phyloP scores from a whole-genome alignment of 2,797 vertebrate genomes.

The Bradypus variegatus region DNA sequence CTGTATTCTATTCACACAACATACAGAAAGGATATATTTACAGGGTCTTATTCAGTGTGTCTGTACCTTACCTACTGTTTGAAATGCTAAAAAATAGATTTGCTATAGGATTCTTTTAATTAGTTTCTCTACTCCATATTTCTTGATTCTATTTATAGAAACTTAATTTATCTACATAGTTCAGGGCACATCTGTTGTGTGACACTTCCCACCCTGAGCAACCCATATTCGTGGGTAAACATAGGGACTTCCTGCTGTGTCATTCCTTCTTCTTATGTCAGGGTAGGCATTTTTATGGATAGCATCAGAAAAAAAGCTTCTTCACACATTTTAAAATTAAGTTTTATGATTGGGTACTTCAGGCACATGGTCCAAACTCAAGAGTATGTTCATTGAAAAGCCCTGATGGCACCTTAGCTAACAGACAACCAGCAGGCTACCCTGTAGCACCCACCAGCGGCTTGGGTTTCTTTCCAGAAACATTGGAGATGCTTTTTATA shows the following conservation, averaged over 20 bases:
- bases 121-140: background rate
- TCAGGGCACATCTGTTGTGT: background rate
- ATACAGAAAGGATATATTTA: background rate
- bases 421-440: background rate
- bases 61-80: background rate
- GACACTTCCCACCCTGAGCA: background rate
- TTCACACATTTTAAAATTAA: background rate
- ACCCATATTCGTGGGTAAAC: background rate
- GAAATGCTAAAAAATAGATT: constrained; percentile 3
- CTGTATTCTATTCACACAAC: fast-evolving
- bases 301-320: background rate
- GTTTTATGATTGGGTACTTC: background rate
- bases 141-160: background rate
- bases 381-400: background rate
- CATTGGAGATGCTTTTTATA: background rate
- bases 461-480: background rate
- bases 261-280: background rate
- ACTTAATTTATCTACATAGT: background rate
- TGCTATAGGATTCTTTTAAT: background rate
- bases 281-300: background rate
- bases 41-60: background rate
- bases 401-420: background rate
- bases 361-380: background rate
- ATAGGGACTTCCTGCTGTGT: background rate
- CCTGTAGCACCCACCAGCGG: background rate